Evolutionary conservation across 2,113 vertebrate genomes (phyloP).

Genomic region (Origma solitaria): DNA sequence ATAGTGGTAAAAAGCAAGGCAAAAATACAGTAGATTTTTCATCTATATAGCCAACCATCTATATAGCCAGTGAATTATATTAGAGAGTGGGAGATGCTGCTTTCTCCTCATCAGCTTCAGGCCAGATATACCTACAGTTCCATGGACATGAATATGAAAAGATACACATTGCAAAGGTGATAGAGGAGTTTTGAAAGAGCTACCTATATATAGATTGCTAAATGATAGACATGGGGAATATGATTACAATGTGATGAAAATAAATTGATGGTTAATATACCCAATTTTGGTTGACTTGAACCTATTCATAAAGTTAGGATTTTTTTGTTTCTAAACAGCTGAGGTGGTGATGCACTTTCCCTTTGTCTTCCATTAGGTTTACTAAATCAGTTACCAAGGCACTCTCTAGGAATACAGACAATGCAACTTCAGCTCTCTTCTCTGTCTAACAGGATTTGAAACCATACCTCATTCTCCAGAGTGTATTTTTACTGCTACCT

Average conservation of each 20-base stretch:
- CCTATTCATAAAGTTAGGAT: not conserved
- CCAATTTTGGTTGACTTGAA: not conserved
- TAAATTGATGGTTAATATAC: not conserved
- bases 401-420: not conserved
- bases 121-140: not conserved
- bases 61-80: not conserved
- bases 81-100: not conserved
- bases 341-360: rapidly evolving
- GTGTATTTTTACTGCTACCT: not conserved
- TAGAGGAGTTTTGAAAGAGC: not conserved
- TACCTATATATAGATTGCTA: not conserved
- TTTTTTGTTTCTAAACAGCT: not conserved
- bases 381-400: not conserved
- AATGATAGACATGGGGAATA: not conserved
- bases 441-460: not conserved
- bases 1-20: not conserved
- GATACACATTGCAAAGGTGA: not conserved
- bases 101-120: not conserved
- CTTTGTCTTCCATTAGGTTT: not conserved
- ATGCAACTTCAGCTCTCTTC: not conserved
- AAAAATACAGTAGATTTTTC: not conserved
- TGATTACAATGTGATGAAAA: not conserved
- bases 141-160: not conserved
- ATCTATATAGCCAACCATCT: not conserved
- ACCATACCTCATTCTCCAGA: not conserved